A percentile compares a stretch with the other conserved stretches of the same genome.
phyloP scores from a whole-genome alignment of 2,888 invertebrate genomes.

The Listrodromus nycthemerus region DNA sequence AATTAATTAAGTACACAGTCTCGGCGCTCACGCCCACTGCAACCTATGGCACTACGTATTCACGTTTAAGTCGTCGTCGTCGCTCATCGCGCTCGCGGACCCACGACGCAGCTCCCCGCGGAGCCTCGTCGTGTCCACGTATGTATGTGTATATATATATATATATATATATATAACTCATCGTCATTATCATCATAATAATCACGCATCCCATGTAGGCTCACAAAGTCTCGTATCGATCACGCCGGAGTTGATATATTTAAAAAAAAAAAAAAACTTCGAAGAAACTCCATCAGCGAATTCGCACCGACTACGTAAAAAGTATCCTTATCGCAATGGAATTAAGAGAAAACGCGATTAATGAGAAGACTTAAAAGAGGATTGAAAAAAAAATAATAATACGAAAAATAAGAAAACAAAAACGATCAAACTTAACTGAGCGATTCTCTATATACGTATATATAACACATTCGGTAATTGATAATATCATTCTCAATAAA shows the following conservation, averaged over 20 bases:
- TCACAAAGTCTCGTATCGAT: slow-evolving; percentile 48
- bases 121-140: slow-evolving; percentile 57
- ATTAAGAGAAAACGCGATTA: slow-evolving; percentile 29
- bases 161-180: slow-evolving; percentile 28
- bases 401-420: slow-evolving; percentile 45
- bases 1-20: slow-evolving; percentile 84
- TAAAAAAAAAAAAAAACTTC: slow-evolving; percentile 43
- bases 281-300: slow-evolving; percentile 49
- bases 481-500: slow-evolving; percentile 54
- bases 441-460: slow-evolving; percentile 53
- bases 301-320: slow-evolving; percentile 38
- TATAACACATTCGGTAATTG: slow-evolving; percentile 43
- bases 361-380: slow-evolving; percentile 47
- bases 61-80: slow-evolving; percentile 76
- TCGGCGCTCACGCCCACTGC: slow-evolving; percentile 78
- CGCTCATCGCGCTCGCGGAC: slow-evolving; percentile 46
- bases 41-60: slow-evolving; percentile 84
- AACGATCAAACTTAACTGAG: slow-evolving; percentile 66
- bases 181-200: slow-evolving; percentile 48
- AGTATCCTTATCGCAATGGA: slow-evolving; percentile 26
- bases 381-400: slow-evolving; percentile 52
- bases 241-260: slow-evolving; percentile 40
- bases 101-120: slow-evolving; percentile 39
- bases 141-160: slow-evolving; percentile 15
- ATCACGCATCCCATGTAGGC: slow-evolving; percentile 59